These are phyloP conservation scores for Drosophila acutilabella DNA, from an alignment of 2,888 invertebrate genomes.

Conservation along the genomic window DNA sequence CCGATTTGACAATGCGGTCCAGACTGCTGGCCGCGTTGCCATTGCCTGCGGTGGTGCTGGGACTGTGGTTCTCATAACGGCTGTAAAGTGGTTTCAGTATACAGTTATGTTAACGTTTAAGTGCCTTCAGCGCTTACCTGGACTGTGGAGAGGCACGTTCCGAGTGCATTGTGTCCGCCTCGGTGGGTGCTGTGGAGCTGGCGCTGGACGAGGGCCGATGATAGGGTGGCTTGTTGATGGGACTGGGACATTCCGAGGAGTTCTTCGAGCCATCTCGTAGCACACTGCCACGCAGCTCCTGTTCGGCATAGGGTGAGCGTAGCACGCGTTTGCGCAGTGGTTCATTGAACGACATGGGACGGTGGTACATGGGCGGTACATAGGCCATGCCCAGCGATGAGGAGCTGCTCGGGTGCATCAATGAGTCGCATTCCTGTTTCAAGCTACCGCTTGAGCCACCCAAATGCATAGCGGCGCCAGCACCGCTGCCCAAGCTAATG, in stretches of 20 bases:
- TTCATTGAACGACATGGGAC: conserved; percentile 84
- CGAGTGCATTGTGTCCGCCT: conserved; percentile 85
- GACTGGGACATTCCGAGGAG: conserved; percentile 85
- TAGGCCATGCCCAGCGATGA: conserved; percentile 84
- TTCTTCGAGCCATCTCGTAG: conserved; percentile 87
- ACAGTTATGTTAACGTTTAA: not conserved
- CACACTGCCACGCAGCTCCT: conserved; percentile 88
- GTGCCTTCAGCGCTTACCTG: conserved; percentile 72
- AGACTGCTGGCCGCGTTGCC: conserved; percentile 71
- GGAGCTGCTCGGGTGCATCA: conserved; percentile 84
- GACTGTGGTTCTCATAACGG: conserved; percentile 85
- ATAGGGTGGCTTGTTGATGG: conserved; percentile 84
- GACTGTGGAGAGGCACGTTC: conserved; percentile 85
- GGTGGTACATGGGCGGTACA: conserved; percentile 85
- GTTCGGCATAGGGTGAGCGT: conserved; percentile 86
- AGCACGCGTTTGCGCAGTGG: conserved; percentile 87
- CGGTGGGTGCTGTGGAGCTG: conserved; percentile 85
- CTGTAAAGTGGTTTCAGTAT: conserved; percentile 55
- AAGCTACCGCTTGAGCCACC: conserved; percentile 81
- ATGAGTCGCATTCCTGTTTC: conserved; percentile 85
- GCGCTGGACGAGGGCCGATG: conserved; percentile 85
- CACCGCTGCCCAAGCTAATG: conserved; percentile 81
- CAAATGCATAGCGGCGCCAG: conserved; percentile 75
- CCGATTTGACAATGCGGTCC: conserved; percentile 83
- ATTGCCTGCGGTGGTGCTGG: conserved; percentile 84